Conservation (phyloP, 2,113 vertebrate species). For the Aegithalos caudatus region DNA sequence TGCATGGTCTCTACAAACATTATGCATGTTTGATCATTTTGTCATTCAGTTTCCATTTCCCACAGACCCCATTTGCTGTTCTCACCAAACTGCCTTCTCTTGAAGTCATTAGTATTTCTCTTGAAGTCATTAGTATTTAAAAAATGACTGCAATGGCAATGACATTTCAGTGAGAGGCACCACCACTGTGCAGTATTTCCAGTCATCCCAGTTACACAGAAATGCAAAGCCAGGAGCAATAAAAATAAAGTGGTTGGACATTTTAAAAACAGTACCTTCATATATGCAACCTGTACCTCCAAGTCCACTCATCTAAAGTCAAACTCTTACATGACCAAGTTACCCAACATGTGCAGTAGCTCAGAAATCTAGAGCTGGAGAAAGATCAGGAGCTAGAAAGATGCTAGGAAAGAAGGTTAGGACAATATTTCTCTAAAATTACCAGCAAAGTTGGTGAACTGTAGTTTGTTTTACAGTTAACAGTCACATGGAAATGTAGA, state of each 20-base stretch:
- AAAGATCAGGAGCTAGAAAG: neutral
- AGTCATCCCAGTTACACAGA: neutral
- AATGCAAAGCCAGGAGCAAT: neutral
- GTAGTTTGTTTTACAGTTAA: neutral
- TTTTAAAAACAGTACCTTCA: neutral
- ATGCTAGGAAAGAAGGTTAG: neutral
- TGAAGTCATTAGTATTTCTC: neutral
- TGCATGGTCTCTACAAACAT: rapidly evolving
- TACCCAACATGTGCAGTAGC: neutral
- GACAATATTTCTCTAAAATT: neutral
- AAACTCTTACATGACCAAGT: neutral
- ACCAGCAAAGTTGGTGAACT: neutral
- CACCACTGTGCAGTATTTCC: neutral
- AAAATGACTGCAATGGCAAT: neutral
- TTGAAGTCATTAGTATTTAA: neutral
- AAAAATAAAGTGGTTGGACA: neutral
- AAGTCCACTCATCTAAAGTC: neutral
- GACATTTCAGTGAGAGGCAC: neutral
- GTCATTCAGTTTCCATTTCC: neutral
- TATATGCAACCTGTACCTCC: neutral
- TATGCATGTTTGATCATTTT: neutral
- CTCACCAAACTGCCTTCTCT: neutral
- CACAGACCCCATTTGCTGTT: neutral
- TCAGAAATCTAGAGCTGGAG: neutral
- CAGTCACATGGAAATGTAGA: neutral